Base-by-base conservation (phyloP, 2,113 vertebrate genomes). In the Gambusia holbrooki region DNA sequence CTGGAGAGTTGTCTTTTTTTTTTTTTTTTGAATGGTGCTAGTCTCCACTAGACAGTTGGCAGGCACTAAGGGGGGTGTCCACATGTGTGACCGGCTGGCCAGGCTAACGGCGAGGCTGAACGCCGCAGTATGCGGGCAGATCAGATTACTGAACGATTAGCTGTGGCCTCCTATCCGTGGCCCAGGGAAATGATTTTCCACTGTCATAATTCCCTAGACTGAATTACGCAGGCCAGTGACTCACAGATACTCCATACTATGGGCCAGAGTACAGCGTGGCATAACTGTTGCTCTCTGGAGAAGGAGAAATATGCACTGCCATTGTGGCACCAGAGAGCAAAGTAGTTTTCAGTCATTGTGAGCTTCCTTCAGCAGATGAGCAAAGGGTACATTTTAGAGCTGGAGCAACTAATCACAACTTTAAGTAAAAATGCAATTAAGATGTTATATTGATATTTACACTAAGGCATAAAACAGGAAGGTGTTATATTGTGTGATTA, bases 61-160 rank as follows among this genome's bases (percentile, higher is more conserved):
- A 87, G 71, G 83, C 81, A 51, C 63, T 29, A 30, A 15, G 13
- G 12, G 79, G 86, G 84, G 54, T 83, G 88, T 89, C 88, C 92
- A 89, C 90, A 90, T 90, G 87, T 92, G 84, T 76, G 87, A 85
- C 81, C 85, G 88, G 79, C 85, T 89, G 87, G 84, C 84, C 74
- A 77, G 76, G 88, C 74, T 87, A 87, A 84, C 67, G 27, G 76
- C 62, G 65, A 74, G 70, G 82, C 86, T 88, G 83, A 89, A 90
- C 77, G 79, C 88, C 90, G 85, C 90, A 91, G 88, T 91, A 90
- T 92, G 89, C 91, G 86, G 85, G 90, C 84, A 81, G 93, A 93
- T 93, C 93, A 93, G 92, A 93, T 93, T 93, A 93, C 93, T 90
- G 89, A 92, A 92, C 90, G 86, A 93, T 93, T 93, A 93, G 92